Percentiles rank a stretch among this genome's conserved stretches.
These are phyloP conservation scores for Melitaea athalia DNA, from an alignment of 2,888 invertebrate genomes.

Conservation along the genomic window DNA sequence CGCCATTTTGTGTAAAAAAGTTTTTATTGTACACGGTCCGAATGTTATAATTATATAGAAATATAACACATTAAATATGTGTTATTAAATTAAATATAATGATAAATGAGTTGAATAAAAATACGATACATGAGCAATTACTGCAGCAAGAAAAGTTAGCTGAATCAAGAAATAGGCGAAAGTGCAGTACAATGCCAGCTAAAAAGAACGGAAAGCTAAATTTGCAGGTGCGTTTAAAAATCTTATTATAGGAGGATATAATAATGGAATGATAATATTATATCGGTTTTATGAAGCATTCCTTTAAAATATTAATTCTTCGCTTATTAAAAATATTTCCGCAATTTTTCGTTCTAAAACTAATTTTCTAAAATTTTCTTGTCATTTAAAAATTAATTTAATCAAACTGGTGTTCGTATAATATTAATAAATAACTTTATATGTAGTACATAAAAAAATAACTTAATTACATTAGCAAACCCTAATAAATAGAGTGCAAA, in stretches of 20 bases:
- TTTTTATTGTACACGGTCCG: conserved; percentile 10
- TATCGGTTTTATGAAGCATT: too few relatives aligned
- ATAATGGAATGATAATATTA: too few relatives aligned
- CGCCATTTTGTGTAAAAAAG: conserved; percentile 11
- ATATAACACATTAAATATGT: not conserved
- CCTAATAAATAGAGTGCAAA: too few relatives aligned
- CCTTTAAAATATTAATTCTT: not conserved
- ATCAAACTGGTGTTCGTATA: too few relatives aligned
- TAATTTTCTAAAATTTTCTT: not conserved
- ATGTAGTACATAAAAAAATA: too few relatives aligned
- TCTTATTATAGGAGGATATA: not conserved
- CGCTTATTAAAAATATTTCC: not conserved
- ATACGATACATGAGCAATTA: conserved; percentile 66
- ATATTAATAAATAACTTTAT: too few relatives aligned
- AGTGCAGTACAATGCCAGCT: conserved; percentile 53
- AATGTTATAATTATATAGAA: not conserved
- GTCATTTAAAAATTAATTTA: too few relatives aligned
- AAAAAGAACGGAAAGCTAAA: conserved; percentile 65
- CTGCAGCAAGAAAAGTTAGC: conserved; percentile 58
- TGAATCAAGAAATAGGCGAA: conserved; percentile 57
- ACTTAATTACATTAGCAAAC: too few relatives aligned
- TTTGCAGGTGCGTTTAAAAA: conserved; percentile 58
- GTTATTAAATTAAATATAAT: conserved; percentile 46
- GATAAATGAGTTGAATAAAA: conserved; percentile 69
- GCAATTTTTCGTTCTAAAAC: not conserved